phyloP scores from a whole-genome alignment of 1,140 invertebrate genomes.

The Calycopis cecrops region DNA sequence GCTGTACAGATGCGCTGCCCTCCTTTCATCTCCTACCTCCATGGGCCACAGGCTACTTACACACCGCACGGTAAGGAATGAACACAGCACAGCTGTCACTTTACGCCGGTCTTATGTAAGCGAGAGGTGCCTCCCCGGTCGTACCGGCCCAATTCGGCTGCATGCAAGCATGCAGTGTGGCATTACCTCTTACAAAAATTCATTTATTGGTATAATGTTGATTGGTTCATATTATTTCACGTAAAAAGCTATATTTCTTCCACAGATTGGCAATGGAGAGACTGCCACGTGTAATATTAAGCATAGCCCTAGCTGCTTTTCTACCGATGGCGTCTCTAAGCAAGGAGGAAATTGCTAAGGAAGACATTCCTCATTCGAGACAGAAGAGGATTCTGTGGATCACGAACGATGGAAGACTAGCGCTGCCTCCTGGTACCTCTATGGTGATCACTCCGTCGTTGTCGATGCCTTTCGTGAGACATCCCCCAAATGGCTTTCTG shows the following conservation, averaged over 20 bases:
- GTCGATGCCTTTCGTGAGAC: constrained; percentile 86
- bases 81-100: too few species aligned
- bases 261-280: constrained; percentile 52
- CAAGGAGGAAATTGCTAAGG: constrained; percentile 45
- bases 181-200: too few species aligned
- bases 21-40: too few species aligned
- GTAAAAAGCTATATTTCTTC: not conserved
- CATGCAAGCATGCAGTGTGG: too few species aligned
- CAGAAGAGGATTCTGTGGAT: constrained; percentile 89
- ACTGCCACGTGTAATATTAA: constrained; percentile 56
- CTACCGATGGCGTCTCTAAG: constrained; percentile 48
- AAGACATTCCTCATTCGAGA: constrained; percentile 79
- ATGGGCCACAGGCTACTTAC: too few species aligned
- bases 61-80: too few species aligned
- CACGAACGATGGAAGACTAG: constrained; percentile 86
- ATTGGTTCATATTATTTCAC: too few species aligned
- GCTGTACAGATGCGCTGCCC: too few species aligned
- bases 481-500: constrained; percentile 88
- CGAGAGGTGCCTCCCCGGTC: too few species aligned
- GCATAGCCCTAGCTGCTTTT: constrained; percentile 58
- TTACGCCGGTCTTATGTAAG: too few species aligned
- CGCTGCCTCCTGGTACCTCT: constrained; percentile 86
- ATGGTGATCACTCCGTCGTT: constrained; percentile 87
- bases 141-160: too few species aligned
- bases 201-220: too few species aligned